These are phyloP conservation scores for Tricholaema leucomelas DNA, from an alignment of 2,113 vertebrate species.

Conservation along the genomic window DNA sequence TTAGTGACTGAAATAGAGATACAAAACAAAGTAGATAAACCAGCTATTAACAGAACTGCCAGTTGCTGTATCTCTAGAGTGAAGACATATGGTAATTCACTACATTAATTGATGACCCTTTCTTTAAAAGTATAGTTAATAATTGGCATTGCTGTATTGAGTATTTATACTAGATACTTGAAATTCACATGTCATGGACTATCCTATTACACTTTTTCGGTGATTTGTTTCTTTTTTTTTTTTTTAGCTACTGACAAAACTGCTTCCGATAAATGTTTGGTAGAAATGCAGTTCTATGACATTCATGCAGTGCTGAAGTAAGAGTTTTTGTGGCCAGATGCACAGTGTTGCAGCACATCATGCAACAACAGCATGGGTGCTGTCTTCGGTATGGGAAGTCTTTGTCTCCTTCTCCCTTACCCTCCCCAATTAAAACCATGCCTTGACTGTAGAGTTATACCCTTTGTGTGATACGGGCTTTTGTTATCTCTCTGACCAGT, in stretches of 20 bases:
- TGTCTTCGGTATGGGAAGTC: background rate
- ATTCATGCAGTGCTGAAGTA: background rate
- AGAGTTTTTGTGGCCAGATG: background rate
- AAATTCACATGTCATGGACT: conserved; percentile 12
- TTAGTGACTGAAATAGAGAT: conserved; percentile 31
- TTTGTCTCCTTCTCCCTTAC: background rate
- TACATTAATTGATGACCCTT: conserved; percentile 18
- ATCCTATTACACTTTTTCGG: background rate
- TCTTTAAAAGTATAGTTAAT: conserved; percentile 61
- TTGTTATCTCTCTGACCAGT: background rate
- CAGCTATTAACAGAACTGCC: conserved; percentile 50
- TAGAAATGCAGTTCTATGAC: background rate
- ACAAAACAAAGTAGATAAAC: conserved; percentile 49
- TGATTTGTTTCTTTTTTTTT: background rate
- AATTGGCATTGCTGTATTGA: conserved; percentile 43
- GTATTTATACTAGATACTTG: conserved; percentile 22
- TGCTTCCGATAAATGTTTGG: background rate
- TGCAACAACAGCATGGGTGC: accelerated
- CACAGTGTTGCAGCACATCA: background rate
- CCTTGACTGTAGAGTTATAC: background rate
- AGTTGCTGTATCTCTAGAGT: conserved; percentile 51
- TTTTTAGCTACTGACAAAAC: conserved; percentile 3
- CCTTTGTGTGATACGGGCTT: background rate
- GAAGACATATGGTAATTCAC: conserved; percentile 41
- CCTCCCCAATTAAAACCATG: accelerated